Evolutionary conservation across 2,888 invertebrate species (phyloP).

Genomic region (Lycaena phlaeas): DNA sequence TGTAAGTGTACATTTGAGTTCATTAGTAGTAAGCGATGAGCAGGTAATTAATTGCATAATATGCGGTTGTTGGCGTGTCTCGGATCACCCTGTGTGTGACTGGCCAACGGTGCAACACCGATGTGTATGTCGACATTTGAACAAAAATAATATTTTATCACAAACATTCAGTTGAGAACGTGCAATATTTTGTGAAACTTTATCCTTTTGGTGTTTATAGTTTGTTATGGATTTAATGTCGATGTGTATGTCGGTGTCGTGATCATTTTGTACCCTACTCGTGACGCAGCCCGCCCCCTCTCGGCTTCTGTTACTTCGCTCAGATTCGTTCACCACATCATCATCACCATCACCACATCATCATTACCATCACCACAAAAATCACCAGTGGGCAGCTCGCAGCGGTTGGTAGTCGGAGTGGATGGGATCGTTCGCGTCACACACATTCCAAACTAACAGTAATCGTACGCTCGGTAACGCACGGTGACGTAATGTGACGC

Average conservation of each 20-base stretch:
- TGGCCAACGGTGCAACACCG: background rate
- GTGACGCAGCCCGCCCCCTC: constrained; percentile 19
- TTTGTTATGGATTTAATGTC: background rate
- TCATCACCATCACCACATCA: constrained; percentile 3
- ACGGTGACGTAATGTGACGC: constrained; percentile 20
- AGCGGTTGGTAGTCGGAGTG: constrained; percentile 28
- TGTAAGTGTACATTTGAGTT: constrained; percentile 65
- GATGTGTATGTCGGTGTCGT: background rate
- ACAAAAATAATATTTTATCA: background rate
- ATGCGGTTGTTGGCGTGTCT: constrained; percentile 17
- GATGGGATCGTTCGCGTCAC: constrained; percentile 44
- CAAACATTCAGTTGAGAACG: background rate
- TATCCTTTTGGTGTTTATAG: background rate
- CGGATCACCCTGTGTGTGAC: constrained; percentile 6
- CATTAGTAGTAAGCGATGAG: constrained; percentile 39
- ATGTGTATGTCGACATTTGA: background rate
- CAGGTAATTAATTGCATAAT: constrained; percentile 12
- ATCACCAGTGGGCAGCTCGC: constrained; percentile 23
- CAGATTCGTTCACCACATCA: constrained; percentile 46
- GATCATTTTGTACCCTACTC: background rate
- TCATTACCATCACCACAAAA: constrained; percentile 22
- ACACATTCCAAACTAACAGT: constrained; percentile 67
- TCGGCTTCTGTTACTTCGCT: constrained; percentile 53
- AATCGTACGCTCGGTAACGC: constrained; percentile 48
- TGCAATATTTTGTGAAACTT: background rate